Percentiles rank a stretch among this genome's conserved stretches.
Conservation (phyloP, 2,113 vertebrate species). For the Lophius piscatorius region DNA sequence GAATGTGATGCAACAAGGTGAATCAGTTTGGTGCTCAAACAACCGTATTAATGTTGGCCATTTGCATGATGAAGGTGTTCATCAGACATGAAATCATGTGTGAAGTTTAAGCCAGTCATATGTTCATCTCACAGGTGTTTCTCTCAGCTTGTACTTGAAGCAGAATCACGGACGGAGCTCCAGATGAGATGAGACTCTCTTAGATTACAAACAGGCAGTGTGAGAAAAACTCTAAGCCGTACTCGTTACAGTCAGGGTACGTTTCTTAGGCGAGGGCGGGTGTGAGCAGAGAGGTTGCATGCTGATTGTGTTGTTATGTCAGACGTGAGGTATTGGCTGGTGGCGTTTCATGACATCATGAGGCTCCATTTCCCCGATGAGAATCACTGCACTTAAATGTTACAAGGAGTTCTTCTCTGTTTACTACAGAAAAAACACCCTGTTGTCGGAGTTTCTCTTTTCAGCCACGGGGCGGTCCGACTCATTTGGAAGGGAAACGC, state of each 20-base stretch:
- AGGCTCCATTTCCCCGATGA: constrained; percentile 27
- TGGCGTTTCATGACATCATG: constrained; percentile 39
- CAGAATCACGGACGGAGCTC: too few relatives aligned
- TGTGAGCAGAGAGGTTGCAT: constrained; percentile 9
- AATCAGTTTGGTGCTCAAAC: too few relatives aligned
- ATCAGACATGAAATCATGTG: too few relatives aligned
- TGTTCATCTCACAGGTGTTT: too few relatives aligned
- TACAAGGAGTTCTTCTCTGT: constrained; percentile 10
- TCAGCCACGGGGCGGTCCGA: constrained; percentile 30
- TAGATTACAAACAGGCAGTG: too few relatives aligned
- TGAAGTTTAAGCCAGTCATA: too few relatives aligned
- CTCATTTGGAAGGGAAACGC: constrained; percentile 20
- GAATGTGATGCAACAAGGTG: too few relatives aligned
- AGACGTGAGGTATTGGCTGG: constrained; percentile 19
- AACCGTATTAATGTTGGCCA: too few relatives aligned
- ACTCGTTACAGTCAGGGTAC: constrained; percentile 34
- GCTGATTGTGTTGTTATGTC: constrained; percentile 21
- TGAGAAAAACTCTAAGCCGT: constrained; percentile 18
- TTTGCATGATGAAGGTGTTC: too few relatives aligned
- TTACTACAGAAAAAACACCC: constrained; percentile 24
- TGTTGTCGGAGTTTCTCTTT: constrained; percentile 51
- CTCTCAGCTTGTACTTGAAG: too few relatives aligned
- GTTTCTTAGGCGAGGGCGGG: constrained; percentile 22
- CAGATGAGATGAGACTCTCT: neutral
- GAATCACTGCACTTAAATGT: constrained; percentile 23